These are phyloP conservation scores for Lathronympha strigana DNA, from an alignment of 2,888 invertebrate species.

Conservation along the genomic window DNA sequence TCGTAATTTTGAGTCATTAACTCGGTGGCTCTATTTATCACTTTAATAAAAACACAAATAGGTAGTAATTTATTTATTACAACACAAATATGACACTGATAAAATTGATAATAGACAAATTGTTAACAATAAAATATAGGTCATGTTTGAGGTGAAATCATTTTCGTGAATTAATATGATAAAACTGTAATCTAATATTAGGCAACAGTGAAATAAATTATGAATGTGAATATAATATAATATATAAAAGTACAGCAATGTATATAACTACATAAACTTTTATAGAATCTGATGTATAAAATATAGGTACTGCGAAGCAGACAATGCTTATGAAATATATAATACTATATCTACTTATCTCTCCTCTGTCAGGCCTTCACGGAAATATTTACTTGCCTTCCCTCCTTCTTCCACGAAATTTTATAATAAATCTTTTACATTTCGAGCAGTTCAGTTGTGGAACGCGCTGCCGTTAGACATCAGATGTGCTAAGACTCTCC, in stretches of 20 bases:
- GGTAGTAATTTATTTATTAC: conserved; percentile 37
- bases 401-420: too few relatives aligned
- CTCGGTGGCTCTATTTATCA: too few relatives aligned
- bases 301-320: conserved; percentile 57
- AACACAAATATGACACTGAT: conserved; percentile 39
- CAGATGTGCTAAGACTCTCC: too few relatives aligned
- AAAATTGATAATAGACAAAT: conserved; percentile 22
- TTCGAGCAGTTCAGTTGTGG: too few relatives aligned
- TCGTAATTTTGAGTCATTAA: too few relatives aligned
- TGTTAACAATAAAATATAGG: conserved; percentile 25
- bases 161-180: conserved; percentile 17
- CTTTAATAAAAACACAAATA: conserved; percentile 1
- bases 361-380: too few relatives aligned
- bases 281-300: conserved; percentile 49
- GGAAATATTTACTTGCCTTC: too few relatives aligned
- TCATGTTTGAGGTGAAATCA: conserved; percentile 7
- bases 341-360: too few relatives aligned
- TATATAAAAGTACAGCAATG: conserved; percentile 24
- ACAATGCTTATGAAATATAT: conserved; percentile 42
- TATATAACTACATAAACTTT: conserved; percentile 3
- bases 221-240: neutral
- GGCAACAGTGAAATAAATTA: conserved; percentile 24
- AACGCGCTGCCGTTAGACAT: too few relatives aligned
- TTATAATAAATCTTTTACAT: too few relatives aligned
- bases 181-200: conserved; percentile 17